A percentile compares a stretch with the other conserved stretches of the same genome.
phyloP scores from a whole-genome alignment of 1,140 invertebrate genomes.

The Globodera rostochiensis region DNA sequence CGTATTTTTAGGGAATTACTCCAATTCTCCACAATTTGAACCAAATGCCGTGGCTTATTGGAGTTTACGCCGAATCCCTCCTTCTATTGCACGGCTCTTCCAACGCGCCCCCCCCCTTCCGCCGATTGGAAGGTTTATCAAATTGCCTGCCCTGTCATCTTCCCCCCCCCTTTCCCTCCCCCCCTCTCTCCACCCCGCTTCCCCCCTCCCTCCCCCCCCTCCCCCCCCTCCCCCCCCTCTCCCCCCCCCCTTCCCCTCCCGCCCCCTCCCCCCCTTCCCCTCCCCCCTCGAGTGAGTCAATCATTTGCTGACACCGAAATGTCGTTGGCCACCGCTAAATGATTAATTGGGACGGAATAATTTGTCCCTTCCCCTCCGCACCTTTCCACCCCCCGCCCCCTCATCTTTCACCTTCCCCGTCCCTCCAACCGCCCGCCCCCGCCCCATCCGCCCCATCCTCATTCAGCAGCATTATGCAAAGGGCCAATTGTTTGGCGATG shows the following conservation, averaged over 20 bases:
- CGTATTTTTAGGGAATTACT: background rate
- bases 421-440: no score
- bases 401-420: background rate
- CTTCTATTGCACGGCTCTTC: background rate
- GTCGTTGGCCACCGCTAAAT: slow-evolving; percentile 6
- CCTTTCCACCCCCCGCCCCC: background rate
- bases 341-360: slow-evolving; percentile 12
- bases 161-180: background rate
- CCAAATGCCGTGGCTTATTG: background rate
- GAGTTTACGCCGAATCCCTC: background rate
- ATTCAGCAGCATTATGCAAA: slow-evolving; percentile 4
- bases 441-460: background rate
- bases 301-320: background rate
- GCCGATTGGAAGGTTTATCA: background rate
- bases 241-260: no score
- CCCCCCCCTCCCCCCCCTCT: no score
- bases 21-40: background rate
- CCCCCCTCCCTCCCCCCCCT: no score
- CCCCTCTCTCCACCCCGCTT: background rate
- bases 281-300: background rate
- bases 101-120: background rate
- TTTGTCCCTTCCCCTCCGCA: background rate
- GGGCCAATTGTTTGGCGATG: slow-evolving; percentile 9
- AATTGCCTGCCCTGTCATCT: background rate
- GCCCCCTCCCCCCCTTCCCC: background rate